These are phyloP conservation scores for Aphelinus certus DNA, from an alignment of 1,140 invertebrate genomes.

Conservation along the genomic window DNA sequence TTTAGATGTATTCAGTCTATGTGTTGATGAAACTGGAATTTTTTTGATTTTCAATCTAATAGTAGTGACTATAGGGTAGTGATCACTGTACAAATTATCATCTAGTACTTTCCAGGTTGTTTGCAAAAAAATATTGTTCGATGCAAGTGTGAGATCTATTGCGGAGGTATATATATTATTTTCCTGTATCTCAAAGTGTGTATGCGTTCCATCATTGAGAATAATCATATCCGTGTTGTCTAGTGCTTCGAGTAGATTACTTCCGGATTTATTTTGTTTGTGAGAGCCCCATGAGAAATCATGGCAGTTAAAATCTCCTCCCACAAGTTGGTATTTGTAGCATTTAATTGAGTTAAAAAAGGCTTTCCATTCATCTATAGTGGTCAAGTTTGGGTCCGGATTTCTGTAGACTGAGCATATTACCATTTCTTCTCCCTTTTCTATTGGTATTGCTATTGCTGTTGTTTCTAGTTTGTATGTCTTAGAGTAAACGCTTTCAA, in stretches of 20 bases:
- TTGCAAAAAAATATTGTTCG: background rate
- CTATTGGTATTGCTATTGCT: background rate
- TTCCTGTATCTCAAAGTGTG: no score
- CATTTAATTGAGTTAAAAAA: no score
- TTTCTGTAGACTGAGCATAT: no score
- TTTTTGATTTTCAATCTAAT: background rate
- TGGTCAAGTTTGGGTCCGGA: background rate
- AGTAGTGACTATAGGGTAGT: background rate
- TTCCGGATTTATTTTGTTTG: no score
- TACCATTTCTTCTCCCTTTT: no score
- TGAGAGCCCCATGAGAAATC: no score
- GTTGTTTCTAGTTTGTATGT: background rate
- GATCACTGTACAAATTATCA: constrained; percentile 11
- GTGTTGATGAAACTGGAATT: background rate
- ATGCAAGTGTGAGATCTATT: background rate
- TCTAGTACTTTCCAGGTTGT: background rate
- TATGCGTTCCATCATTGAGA: no score
- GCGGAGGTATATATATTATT: background rate
- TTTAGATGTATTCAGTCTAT: background rate
- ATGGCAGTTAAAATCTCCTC: no score
- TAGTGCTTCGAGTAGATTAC: no score
- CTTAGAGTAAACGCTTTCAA: background rate
- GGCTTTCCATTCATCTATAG: background rate
- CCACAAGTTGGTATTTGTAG: no score
- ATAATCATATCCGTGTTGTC: no score